A percentile compares a stretch with the other conserved stretches of the same genome.
Evolutionary conservation across 2,113 vertebrate species (phyloP).

Genomic region (Stercorarius parasiticus): DNA sequence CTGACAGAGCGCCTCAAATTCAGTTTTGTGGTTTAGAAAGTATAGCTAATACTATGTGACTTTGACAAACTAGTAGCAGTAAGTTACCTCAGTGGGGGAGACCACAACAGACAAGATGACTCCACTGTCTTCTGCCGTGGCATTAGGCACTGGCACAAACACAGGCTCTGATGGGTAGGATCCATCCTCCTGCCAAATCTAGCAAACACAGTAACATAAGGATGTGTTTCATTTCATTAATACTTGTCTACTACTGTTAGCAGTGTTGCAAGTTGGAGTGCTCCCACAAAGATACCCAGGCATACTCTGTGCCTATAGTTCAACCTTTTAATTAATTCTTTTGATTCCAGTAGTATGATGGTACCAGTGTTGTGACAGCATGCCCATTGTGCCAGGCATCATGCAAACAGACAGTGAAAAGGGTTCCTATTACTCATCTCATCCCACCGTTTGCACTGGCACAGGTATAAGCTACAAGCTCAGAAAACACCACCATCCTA

Average conservation of each 20-base stretch:
- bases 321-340: background rate
- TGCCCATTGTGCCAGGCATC: background rate
- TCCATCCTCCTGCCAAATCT: conserved; percentile 87
- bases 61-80: background rate
- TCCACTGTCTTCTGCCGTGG: conserved; percentile 83
- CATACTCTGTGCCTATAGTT: background rate
- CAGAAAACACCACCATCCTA: background rate
- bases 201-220: background rate
- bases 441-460: background rate
- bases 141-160: conserved; percentile 82
- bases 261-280: background rate
- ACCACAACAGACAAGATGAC: conserved; percentile 87
- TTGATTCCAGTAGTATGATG: background rate
- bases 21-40: background rate
- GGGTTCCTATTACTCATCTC: background rate
- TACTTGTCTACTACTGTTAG: background rate
- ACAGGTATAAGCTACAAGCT: background rate
- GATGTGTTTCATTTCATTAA: background rate
- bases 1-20: background rate
- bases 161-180: conserved; percentile 89
- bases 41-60: background rate
- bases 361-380: background rate
- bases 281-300: background rate
- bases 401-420: background rate
- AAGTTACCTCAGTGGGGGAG: conserved; percentile 82